These are phyloP conservation scores for Tenthredo distinguenda DNA, from an alignment of 2,888 invertebrate genomes.

Conservation along the genomic window DNA sequence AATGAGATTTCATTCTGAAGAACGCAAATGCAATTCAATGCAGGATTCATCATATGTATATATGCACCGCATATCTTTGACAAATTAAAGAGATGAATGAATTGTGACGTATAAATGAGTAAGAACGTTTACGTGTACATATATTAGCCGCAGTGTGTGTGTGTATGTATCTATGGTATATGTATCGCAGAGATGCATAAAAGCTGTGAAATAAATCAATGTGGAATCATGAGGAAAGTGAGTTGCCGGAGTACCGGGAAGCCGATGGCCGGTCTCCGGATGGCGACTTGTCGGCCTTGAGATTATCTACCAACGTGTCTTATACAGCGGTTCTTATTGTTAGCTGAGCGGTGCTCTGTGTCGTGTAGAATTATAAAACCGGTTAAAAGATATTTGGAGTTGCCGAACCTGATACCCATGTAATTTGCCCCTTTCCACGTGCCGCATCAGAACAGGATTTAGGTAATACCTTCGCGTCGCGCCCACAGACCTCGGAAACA, in stretches of 20 bases:
- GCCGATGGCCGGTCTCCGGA: slow-evolving; percentile 1
- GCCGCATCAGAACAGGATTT: neutral
- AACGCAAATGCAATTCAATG: neutral
- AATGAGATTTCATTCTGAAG: neutral
- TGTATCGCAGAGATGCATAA: neutral
- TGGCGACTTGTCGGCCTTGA: slow-evolving; percentile 33
- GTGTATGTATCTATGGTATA: neutral
- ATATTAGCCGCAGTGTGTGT: neutral
- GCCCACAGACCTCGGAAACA: neutral
- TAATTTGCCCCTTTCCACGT: neutral
- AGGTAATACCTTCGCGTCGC: neutral
- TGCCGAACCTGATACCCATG: slow-evolving; percentile 1
- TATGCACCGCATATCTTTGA: neutral
- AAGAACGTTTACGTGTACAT: neutral
- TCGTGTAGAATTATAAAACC: slow-evolving; percentile 1
- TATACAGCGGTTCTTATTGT: slow-evolving; percentile 1
- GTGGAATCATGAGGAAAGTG: neutral
- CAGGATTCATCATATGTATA: neutral
- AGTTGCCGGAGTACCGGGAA: neutral
- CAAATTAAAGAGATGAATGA: neutral
- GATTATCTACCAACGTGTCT: slow-evolving; percentile 9
- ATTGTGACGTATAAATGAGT: neutral
- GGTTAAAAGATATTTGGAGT: slow-evolving; percentile 27
- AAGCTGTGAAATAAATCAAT: neutral
- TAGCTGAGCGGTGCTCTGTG: neutral